These are phyloP conservation scores for Lacerta viridis DNA, from an alignment of 2,797 vertebrate species.

Conservation along the genomic window DNA sequence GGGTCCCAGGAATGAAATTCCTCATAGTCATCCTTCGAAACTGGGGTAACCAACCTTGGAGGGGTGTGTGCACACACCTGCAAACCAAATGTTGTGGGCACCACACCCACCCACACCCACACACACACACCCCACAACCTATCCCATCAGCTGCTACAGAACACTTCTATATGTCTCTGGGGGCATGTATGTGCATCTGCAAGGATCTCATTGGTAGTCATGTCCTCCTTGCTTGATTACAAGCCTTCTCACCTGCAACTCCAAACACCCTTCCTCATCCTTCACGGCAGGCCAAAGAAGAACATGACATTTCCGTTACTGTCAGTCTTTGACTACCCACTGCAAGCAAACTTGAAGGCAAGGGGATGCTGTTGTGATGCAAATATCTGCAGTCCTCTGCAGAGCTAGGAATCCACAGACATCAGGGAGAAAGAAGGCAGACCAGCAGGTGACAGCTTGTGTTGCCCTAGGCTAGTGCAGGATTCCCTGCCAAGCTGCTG, in stretches of 20 bases:
- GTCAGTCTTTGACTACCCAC: not conserved
- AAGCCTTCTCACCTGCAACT: not conserved
- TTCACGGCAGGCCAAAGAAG: not conserved
- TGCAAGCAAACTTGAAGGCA: not conserved
- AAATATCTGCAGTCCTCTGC: not conserved
- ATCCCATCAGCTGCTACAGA: too few species aligned
- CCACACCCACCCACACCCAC: too few species aligned
- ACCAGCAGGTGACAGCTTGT: not conserved
- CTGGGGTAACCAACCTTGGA: too few species aligned
- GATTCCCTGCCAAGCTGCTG: constrained; percentile 2
- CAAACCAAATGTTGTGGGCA: too few species aligned
- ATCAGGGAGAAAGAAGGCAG: not conserved
- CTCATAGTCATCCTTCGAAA: not conserved
- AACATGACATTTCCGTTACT: not conserved
- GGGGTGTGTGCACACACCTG: too few species aligned
- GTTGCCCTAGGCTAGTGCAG: not conserved
- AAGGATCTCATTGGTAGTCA: too few species aligned
- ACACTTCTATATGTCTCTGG: too few species aligned
- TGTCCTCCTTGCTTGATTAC: not conserved
- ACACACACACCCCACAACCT: too few species aligned
- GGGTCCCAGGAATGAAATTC: not conserved
- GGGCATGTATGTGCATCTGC: too few species aligned
- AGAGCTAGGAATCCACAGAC: not conserved
- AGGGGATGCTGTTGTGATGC: not conserved
- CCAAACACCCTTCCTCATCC: not conserved